Evolutionary conservation across 2,888 invertebrate species (phyloP), one percentile per base, ranked within the genome.

Genomic region (Hydrotaea cyrtoneurina): DNA sequence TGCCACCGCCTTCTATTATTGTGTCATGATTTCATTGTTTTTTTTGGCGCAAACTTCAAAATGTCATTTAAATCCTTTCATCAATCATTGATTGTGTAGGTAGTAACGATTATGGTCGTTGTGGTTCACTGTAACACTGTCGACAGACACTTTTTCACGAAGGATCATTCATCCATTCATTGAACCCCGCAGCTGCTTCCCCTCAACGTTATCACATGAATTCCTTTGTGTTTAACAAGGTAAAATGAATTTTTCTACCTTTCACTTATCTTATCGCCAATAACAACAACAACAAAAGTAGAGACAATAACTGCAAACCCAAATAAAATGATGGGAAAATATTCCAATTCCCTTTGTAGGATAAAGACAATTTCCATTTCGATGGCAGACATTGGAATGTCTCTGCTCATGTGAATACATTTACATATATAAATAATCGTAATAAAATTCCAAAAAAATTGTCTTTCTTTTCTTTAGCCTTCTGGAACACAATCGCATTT

Each of bases 191-290:
- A 15, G 3, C n/a, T n/a, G 13, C 2, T n/a, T 50, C n/a, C n/a
- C 7, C 2, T 50, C 50, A 50, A n/a, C 39, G 55, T 55, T 55
- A 55, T 55, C 21, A 4, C 2, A 21, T 19, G 55, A 55, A 55
- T 55, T 55, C 55, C 55, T 55, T 55, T 55, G 55, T 55, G 55
- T 19, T 55, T 8, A 55, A 55, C 55, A 55, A 21, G 55, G 19
- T 21, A 55, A 5, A 2, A 55, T 10, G 11, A 55, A 55, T 55
- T 8, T 21, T 5, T 19, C 55, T n/a, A 55, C 11, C 10, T 0
- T 21, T 4, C 21, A 19, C 10, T 55, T 55, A 1, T 21, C 55
- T 55, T 55, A 55, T 55, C 55, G 55, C 55, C 10, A 10, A 21
- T 21, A 55, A 55, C 21, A 19, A 21, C 19, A 55, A 7, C 2